Base-by-base conservation (phyloP, 2,113 vertebrate genomes). In the Tricholaema leucomelas region DNA sequence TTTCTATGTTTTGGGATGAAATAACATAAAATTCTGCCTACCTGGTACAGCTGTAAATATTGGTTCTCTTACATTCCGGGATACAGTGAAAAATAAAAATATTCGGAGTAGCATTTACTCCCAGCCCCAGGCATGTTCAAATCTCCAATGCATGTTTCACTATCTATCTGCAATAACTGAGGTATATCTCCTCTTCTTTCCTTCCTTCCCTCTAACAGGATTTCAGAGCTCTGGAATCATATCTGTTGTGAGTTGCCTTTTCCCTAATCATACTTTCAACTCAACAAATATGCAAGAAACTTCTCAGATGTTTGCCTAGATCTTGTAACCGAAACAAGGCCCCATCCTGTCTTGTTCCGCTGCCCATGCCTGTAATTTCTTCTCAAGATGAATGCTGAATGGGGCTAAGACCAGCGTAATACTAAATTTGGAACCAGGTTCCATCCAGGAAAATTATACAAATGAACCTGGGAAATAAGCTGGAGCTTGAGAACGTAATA, bases 391-490 rank as follows among this genome's bases (percentile, higher is more conserved):
- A 88, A 90, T 1, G 6, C 46, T 84, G 74, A 80, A 40, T 44
- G 33, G 55, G 31, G 59, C 72, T 80, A 79, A 85, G 85, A 78
- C 84, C 91, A 93, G 42, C 38, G 73, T 17, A 67, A 71, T 93
- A 23, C 88, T 93, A 88, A 35, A 5, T 74, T 92, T 96, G 88
- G 91, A 87, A 81, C 15, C 27, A 5, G 36, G 35, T 85, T 93
- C 70, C 60, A 59, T 60, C 81, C 91, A 94, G 88, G 81, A 93
- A 92, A 96, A 91, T 85, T 17, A 88, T 89, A 90, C 78, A 95
- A 87, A 82, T 71, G 71, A 95, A 94, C 87, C 89, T 94, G 93
- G 81, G 94, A 96, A 96, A 95, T 73, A 85, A 82, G 30, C n/a
- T 88, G 67, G 71, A 87, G 92, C 67, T 82, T 91, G 66, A 89